Evolutionary conservation across 2,888 invertebrate species (phyloP).

Genomic region (Polietes domitor): DNA sequence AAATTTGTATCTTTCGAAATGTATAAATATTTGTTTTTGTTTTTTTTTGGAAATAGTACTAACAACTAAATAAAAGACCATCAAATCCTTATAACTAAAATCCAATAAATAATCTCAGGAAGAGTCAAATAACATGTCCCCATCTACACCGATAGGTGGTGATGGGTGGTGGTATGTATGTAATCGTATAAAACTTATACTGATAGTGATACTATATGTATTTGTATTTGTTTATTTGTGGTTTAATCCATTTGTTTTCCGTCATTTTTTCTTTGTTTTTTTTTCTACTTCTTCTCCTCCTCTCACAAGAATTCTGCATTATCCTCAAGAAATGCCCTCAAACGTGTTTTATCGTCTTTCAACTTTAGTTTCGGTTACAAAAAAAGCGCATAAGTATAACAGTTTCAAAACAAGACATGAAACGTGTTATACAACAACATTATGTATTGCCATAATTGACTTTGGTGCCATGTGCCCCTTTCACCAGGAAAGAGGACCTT

Average conservation of each 20-base stretch:
- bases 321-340: not conserved
- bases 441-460: slow-evolving; percentile 15
- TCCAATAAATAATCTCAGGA: not conserved
- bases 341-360: not conserved
- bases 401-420: not conserved
- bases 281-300: not conserved
- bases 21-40: not conserved
- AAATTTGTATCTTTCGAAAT: slow-evolving; percentile 12
- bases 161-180: not conserved
- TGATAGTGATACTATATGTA: slow-evolving; percentile 38
- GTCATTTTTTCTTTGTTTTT: too few species aligned
- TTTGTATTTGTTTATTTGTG: not conserved
- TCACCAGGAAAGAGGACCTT: not conserved
- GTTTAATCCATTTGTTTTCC: not conserved
- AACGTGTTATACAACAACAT: slow-evolving; percentile 19
- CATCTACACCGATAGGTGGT: too few species aligned
- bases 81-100: not conserved
- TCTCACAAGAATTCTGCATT: not conserved
- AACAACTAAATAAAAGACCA: not conserved
- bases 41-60: not conserved
- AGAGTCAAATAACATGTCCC: too few species aligned
- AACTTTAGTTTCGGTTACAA: not conserved
- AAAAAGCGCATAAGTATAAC: slow-evolving; percentile 3
- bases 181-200: slow-evolving; percentile 51
- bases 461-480: slow-evolving; percentile 1